Conservation (phyloP, 2,888 invertebrate species). For the Sesia apiformis region DNA sequence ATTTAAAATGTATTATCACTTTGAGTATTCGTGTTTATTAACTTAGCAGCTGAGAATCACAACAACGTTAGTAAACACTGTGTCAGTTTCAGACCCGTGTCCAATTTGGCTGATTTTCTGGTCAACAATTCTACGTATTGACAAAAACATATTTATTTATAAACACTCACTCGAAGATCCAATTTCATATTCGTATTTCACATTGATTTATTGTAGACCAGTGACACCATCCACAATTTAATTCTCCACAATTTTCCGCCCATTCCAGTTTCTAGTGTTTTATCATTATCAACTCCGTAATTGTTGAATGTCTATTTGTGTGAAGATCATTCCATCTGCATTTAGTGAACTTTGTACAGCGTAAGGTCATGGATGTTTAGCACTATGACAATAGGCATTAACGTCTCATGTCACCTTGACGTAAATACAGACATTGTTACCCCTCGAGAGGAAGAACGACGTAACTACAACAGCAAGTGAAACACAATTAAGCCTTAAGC, state of each 20-base stretch:
- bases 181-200: no score
- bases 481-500: slow-evolving; percentile 26
- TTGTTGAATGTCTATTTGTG: slow-evolving; percentile 9
- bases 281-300: no score
- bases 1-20: slow-evolving; percentile 40
- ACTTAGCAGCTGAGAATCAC: not conserved
- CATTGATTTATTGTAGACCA: no score
- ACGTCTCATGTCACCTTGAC: slow-evolving; percentile 70
- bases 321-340: slow-evolving; percentile 45
- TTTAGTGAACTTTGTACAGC: slow-evolving; percentile 64
- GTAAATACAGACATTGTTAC: slow-evolving; percentile 52
- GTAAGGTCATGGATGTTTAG: slow-evolving; percentile 70
- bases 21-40: not conserved
- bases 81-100: no score
- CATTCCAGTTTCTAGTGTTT: no score
- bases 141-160: no score
- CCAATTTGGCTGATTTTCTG: no score
- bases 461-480: slow-evolving; percentile 12
- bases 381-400: slow-evolving; percentile 66
- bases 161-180: no score
- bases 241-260: no score
- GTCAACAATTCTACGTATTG: no score
- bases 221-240: no score
- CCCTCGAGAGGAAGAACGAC: slow-evolving; percentile 14
- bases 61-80: not conserved